Evolutionary conservation across 2,888 invertebrate genomes (phyloP).

Genomic region (Galeopsomyia nigrocyanea): DNA sequence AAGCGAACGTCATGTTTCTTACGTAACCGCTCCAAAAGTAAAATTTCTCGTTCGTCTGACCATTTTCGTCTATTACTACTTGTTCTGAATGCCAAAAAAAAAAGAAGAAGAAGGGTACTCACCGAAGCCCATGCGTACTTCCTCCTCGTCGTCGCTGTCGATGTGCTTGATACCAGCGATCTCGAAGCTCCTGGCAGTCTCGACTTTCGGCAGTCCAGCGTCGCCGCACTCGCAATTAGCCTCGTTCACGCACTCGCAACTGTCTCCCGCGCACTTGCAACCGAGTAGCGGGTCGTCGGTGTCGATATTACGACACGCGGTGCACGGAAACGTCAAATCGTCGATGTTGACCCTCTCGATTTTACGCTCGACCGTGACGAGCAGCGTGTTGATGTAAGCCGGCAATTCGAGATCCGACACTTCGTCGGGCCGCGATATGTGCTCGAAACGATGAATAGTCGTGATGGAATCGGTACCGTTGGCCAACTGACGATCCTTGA

Average conservation of each 20-base stretch:
- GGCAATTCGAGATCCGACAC: slow-evolving; percentile 72
- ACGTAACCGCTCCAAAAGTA: no score
- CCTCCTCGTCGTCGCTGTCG: slow-evolving; percentile 80
- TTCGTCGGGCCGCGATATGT: slow-evolving; percentile 55
- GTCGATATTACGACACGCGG: slow-evolving; percentile 67
- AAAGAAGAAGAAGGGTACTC: slow-evolving; percentile 49
- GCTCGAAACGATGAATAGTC: slow-evolving; percentile 34
- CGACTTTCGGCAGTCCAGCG: slow-evolving; percentile 49
- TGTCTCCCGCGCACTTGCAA: slow-evolving; percentile 63
- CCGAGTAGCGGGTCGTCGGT: slow-evolving; percentile 65
- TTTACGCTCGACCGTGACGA: slow-evolving; percentile 79
- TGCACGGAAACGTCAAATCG: slow-evolving; percentile 76
- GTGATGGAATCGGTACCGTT: slow-evolving; percentile 38
- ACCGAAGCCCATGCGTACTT: slow-evolving; percentile 70
- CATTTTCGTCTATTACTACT: not conserved
- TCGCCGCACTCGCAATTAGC: slow-evolving; percentile 55
- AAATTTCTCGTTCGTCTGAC: not conserved
- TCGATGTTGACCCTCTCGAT: slow-evolving; percentile 78
- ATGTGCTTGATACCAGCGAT: slow-evolving; percentile 80
- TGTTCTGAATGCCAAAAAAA: slow-evolving; percentile 1
- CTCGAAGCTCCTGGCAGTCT: slow-evolving; percentile 73
- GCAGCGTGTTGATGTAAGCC: slow-evolving; percentile 75
- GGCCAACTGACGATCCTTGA: slow-evolving; percentile 45
- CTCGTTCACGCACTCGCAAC: slow-evolving; percentile 59
- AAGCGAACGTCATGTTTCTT: no score